phyloP scores from a whole-genome alignment of 2,113 vertebrate species.

The Myrmecophaga tridactyla region DNA sequence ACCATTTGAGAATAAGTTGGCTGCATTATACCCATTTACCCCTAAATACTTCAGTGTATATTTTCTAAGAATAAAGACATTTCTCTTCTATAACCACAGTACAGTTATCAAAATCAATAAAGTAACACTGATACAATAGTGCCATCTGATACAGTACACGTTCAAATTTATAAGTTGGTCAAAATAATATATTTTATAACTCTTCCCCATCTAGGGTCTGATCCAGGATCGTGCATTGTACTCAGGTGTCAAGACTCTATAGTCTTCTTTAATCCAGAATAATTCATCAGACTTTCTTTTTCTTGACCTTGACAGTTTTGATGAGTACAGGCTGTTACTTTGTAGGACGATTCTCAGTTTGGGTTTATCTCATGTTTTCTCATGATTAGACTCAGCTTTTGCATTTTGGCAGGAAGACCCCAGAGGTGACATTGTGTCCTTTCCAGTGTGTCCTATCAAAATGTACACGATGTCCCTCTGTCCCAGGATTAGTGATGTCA shows the following conservation, averaged over 20 bases:
- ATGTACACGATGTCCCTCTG: background rate
- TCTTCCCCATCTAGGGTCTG: background rate
- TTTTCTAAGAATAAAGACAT: background rate
- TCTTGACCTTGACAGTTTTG: background rate
- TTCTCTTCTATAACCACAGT: background rate
- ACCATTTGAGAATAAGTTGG: background rate
- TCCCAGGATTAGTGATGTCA: background rate
- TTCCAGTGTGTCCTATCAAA: fast-evolving
- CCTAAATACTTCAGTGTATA: background rate
- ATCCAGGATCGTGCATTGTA: background rate
- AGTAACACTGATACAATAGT: no score
- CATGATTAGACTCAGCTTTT: background rate
- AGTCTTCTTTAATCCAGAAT: background rate
- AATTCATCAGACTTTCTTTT: background rate
- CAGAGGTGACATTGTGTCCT: background rate
- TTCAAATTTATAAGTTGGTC: background rate
- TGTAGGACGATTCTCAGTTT: background rate
- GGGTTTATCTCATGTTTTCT: background rate
- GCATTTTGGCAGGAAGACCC: background rate
- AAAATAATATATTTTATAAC: background rate
- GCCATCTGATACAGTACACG: background rate
- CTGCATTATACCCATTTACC: background rate
- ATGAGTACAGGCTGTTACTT: background rate
- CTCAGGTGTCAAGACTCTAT: background rate
- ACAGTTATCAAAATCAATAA: background rate